phyloP scores from a whole-genome alignment of 2,113 vertebrate species.

The Bubalus kerabau region DNA sequence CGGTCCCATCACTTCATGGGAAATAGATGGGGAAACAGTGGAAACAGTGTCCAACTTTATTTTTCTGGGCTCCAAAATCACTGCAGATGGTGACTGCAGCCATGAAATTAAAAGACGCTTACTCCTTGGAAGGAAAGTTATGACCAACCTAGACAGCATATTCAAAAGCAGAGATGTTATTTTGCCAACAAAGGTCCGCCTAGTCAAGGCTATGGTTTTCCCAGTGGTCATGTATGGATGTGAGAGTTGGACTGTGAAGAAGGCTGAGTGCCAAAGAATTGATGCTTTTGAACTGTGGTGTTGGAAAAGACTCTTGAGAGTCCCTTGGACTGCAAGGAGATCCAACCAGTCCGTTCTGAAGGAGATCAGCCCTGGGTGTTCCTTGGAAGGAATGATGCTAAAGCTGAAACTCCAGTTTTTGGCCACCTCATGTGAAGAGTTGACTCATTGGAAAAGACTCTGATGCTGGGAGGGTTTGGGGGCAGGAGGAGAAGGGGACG shows the following conservation, averaged over 20 bases:
- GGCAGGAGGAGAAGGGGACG: not conserved
- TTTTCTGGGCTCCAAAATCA: not conserved
- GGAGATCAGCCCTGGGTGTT: not conserved
- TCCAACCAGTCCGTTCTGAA: not conserved
- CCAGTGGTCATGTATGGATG: not conserved
- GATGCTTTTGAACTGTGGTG: not conserved
- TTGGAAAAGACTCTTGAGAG: not conserved
- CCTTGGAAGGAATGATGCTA: not conserved
- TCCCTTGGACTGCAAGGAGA: not conserved
- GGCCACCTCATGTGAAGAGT: not conserved
- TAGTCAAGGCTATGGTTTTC: not conserved
- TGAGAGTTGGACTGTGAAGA: not conserved
- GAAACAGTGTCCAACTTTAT: not conserved
- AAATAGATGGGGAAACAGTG: not conserved
- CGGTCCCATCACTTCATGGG: not conserved
- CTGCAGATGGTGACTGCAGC: not conserved
- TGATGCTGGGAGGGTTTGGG: not conserved
- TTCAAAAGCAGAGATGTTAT: not conserved
- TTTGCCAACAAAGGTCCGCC: not conserved
- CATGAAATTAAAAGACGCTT: not conserved
- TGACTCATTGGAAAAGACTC: not conserved
- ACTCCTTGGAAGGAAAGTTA: not conserved
- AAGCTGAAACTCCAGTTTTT: not conserved
- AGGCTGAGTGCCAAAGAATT: accelerated
- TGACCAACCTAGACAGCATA: not conserved